Conservation (phyloP, 1,140 invertebrate genomes). For the Dinoponera quadriceps region DNA sequence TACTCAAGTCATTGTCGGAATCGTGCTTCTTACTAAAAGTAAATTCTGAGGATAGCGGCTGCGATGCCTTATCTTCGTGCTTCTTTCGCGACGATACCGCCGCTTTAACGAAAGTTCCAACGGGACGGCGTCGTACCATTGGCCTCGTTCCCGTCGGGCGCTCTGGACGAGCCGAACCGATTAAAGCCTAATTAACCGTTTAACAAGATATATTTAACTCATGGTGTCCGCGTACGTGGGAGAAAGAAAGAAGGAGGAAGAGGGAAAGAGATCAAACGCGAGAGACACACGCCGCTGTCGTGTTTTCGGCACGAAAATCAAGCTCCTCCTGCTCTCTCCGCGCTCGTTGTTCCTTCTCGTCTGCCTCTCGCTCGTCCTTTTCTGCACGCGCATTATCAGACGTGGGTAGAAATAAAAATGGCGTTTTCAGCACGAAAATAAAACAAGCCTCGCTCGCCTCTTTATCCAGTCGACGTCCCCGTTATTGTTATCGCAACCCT, state of each 20-base stretch:
- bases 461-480: neutral
- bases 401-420: neutral
- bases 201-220: constrained; percentile 83
- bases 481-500: neutral
- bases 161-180: constrained; percentile 78
- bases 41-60: constrained; percentile 38
- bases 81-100: constrained; percentile 35
- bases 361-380: neutral
- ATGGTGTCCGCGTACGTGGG: constrained; percentile 50
- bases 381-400: neutral
- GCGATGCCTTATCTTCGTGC: constrained; percentile 13
- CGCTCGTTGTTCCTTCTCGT: neutral
- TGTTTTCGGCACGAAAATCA: constrained; percentile 36
- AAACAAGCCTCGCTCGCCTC: neutral
- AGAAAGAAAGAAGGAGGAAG: constrained; percentile 60
- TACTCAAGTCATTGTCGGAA: too few species aligned
- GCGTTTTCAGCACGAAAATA: constrained; percentile 13
- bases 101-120: constrained; percentile 65
- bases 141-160: constrained; percentile 73
- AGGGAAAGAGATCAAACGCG: neutral
- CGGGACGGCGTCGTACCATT: constrained; percentile 68
- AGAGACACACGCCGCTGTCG: constrained; percentile 6
- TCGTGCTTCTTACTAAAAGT: too few species aligned
- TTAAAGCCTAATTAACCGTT: constrained; percentile 82
- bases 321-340: too few species aligned